A percentile compares a stretch with the other conserved stretches of the same genome.
Conservation (phyloP, 2,888 invertebrate species). For the Aphelenchoides bicaudatus region DNA sequence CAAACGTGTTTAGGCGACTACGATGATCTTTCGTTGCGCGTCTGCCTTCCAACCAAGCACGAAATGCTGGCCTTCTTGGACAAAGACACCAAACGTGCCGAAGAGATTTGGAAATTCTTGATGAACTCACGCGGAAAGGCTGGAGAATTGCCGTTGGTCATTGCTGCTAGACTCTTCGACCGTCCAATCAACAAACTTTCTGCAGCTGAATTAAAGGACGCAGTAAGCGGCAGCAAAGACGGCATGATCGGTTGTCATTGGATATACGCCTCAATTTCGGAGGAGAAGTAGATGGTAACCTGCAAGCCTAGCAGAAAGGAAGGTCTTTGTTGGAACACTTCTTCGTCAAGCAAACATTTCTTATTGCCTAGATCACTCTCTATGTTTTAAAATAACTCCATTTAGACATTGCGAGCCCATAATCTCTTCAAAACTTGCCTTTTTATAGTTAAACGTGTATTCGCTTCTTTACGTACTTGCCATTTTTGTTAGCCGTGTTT, state of each 20-base stretch:
- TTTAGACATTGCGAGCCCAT: too few relatives aligned
- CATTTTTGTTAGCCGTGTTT: too few relatives aligned
- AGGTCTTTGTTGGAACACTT: slow-evolving; percentile 1
- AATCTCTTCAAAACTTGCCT: too few relatives aligned
- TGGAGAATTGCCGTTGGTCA: slow-evolving; percentile 50
- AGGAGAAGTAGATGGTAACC: too few relatives aligned
- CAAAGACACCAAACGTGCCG: slow-evolving; percentile 53
- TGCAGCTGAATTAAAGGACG: slow-evolving; percentile 42
- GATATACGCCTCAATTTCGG: slow-evolving; percentile 47
- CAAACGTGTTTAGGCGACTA: too few relatives aligned
- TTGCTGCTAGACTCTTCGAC: slow-evolving; percentile 52
- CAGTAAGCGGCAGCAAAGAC: slow-evolving; percentile 45
- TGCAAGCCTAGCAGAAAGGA: background rate
- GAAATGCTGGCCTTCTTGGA: slow-evolving; percentile 53
- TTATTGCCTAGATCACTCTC: too few relatives aligned
- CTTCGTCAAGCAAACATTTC: too few relatives aligned
- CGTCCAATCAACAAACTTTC: slow-evolving; percentile 51
- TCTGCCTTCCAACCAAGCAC: slow-evolving; percentile 50
- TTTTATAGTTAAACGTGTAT: too few relatives aligned
- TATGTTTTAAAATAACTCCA: too few relatives aligned
- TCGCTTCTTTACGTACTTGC: too few relatives aligned
- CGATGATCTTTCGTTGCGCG: slow-evolving; percentile 48
- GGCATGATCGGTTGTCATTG: slow-evolving; percentile 56
- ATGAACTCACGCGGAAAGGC: slow-evolving; percentile 52
- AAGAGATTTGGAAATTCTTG: slow-evolving; percentile 59